Base-by-base conservation (phyloP, 2,113 vertebrate species). In the Odocoileus hemionus region DNA sequence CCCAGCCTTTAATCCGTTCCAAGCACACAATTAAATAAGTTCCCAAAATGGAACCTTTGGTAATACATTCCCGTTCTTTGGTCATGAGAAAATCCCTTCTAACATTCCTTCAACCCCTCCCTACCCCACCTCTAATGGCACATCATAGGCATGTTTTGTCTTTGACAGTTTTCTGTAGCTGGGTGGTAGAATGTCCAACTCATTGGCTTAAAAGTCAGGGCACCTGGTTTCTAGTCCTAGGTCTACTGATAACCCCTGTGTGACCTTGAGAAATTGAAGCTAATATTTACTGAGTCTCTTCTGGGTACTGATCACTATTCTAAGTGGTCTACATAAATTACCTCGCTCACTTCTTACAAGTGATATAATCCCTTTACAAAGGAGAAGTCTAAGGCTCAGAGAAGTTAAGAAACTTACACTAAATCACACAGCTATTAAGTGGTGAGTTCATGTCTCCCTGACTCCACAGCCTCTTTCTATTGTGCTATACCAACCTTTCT, bases 1-100 rank as follows among this genome's bases (percentile, higher is more conserved):
- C 92, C 67, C 74, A 94, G 96, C n/a, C 78, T 96, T 92, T 97
- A 98, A 97, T 96, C 96, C 94, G 64, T 33, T 50, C 86, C 83
- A 97, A 94, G 92, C 91, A 86, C 91, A 96, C 79, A 86, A 92
- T 95, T 91, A 96, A 96, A 95, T 89, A 96, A 92, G 90, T 85
- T 96, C 95, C 95, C 89, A 91, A 96, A 97, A 97, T 89, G 96
- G 96, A 98, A 93, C 84, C 93, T 84, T 91, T 55, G 92, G 94
- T 96, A 92, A 97, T 97, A 64, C 96, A 97, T 96, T 96, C 97
- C 70, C 23, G 14, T 78, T 94, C 92, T 94, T 86, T 61, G 60
- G 90, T 89, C 90, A 92, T 92, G 95, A 96, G 98, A 95, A 97
- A 96, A 93, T 80, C 92, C 94, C 84, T 84, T 86, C 83, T 64